Conservation (phyloP, 2,888 invertebrate species). For the Callyntrura sp. region DNA sequence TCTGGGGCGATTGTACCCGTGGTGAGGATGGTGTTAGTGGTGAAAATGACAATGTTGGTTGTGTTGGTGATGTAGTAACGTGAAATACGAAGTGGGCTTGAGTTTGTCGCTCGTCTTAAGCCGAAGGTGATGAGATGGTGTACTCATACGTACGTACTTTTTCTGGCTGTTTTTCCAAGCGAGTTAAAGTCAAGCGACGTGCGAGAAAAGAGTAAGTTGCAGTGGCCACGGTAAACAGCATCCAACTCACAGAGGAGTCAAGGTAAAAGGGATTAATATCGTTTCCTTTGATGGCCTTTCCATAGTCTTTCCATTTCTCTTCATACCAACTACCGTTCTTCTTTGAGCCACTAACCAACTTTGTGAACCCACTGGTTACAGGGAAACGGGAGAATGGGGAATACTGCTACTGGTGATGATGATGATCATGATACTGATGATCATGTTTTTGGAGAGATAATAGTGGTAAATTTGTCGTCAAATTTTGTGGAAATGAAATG, state of each 20-base stretch:
- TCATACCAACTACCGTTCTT: background rate
- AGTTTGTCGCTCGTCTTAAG: background rate
- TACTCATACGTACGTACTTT: background rate
- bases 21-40: background rate
- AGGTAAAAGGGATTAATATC: constrained; percentile 48
- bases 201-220: background rate
- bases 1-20: background rate
- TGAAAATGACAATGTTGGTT: background rate
- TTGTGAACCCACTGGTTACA: background rate
- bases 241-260: constrained; percentile 7
- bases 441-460: constrained; percentile 23
- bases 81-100: constrained; percentile 36
- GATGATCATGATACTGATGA: background rate
- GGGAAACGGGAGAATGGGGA: background rate
- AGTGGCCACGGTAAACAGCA: background rate
- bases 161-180: background rate
- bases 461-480: constrained; percentile 52
- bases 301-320: background rate
- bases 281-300: constrained; percentile 11
- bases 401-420: background rate
- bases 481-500: constrained; percentile 53
- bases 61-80: background rate
- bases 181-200: background rate
- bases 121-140: background rate
- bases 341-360: background rate